Evolutionary conservation across 2,797 vertebrate species (phyloP).

Genomic region (Chaunax sp.): DNA sequence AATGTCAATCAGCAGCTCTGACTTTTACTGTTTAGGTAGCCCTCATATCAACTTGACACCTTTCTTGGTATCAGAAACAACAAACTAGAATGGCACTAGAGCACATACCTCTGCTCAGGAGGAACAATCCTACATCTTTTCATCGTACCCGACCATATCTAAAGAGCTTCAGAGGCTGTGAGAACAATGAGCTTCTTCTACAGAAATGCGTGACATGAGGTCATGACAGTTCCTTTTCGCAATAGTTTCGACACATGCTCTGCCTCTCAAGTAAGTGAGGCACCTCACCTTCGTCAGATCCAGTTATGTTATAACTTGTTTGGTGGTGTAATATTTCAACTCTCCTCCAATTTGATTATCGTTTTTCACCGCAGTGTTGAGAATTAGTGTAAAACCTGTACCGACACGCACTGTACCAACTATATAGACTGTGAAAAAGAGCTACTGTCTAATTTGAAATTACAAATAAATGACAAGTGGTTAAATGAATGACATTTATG

Average conservation of each 20-base stretch:
- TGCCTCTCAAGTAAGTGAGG: background rate
- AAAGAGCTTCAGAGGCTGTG: background rate
- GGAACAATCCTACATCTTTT: no score
- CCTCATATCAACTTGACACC: background rate
- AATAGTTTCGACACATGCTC: constrained; percentile 32
- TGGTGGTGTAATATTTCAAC: background rate
- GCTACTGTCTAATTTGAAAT: no score
- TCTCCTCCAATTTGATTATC: background rate
- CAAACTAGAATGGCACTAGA: no score
- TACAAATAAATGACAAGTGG: background rate
- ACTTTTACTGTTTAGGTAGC: no score
- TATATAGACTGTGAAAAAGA: no score
- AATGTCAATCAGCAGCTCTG: no score
- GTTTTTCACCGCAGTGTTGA: background rate
- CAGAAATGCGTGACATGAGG: constrained; percentile 6
- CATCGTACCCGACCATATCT: background rate
- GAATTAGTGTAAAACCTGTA: background rate
- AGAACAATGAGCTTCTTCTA: constrained; percentile 48
- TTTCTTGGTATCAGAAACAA: background rate
- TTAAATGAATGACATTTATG: background rate
- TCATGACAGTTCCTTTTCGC: constrained; percentile 24
- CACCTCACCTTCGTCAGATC: background rate
- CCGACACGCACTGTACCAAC: background rate
- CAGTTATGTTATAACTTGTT: background rate
- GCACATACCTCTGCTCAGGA: no score